Conservation (phyloP, 1,140 invertebrate genomes). For the Eumaeus atala region DNA sequence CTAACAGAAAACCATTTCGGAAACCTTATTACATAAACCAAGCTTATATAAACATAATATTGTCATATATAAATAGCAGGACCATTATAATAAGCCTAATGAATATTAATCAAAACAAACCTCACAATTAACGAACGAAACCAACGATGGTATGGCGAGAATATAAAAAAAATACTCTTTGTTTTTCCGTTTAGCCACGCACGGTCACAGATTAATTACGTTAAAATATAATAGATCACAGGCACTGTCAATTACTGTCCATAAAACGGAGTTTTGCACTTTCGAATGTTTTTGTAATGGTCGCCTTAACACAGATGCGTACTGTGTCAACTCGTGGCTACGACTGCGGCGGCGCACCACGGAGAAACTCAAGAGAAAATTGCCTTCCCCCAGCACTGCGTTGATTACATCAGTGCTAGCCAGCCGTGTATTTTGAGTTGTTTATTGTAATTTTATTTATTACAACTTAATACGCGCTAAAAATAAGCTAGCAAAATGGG, state of each 20-base stretch:
- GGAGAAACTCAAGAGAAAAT: conserved; percentile 69
- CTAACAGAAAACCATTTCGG: too few species aligned
- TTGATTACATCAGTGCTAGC: conserved; percentile 61
- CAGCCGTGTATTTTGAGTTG: conserved; percentile 29
- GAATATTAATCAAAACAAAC: conserved; percentile 38
- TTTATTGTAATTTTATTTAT: too few species aligned
- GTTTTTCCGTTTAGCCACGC: conserved; percentile 1
- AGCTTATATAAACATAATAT: too few species aligned
- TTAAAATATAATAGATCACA: conserved; percentile 25
- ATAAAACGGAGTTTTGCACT: conserved; percentile 26
- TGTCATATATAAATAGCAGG: not conserved
- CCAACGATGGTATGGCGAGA: conserved; percentile 25
- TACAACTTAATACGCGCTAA: too few species aligned
- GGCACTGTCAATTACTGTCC: conserved; percentile 21
- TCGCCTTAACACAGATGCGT: conserved; percentile 31
- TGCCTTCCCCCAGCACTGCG: conserved; percentile 41
- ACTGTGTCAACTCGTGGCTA: conserved; percentile 32
- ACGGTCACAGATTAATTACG: conserved; percentile 11
- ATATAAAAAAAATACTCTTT: not conserved
- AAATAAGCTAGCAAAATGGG: too few species aligned
- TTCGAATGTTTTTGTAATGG: conserved; percentile 21
- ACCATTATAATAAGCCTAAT: conserved; percentile 17
- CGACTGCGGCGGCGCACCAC: conserved; percentile 44
- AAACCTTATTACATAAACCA: too few species aligned
- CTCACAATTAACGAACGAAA: conserved; percentile 59